Percentiles rank a stretch among this genome's conserved stretches.
Evolutionary conservation across 2,888 invertebrate genomes (phyloP).

Genomic region (Calameuta filiformis): DNA sequence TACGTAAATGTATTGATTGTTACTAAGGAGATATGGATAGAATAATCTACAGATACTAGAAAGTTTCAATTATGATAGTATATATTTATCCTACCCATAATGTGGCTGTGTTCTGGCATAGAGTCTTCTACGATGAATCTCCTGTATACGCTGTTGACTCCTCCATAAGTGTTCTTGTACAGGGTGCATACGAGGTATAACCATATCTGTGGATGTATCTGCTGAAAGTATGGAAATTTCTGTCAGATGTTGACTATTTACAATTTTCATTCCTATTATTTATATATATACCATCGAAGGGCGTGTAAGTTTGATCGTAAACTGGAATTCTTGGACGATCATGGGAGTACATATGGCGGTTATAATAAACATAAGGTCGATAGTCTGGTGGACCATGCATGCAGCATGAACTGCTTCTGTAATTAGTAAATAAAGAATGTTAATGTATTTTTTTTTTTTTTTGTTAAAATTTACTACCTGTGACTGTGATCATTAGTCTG

Average conservation of each 20-base stretch:
- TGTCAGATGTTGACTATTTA: background rate
- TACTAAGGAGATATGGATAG: background rate
- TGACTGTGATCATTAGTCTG: conserved; percentile 38
- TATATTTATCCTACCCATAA: conserved; percentile 39
- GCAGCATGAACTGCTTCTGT: conserved; percentile 42
- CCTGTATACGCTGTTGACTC: conserved; percentile 76
- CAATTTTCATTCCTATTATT: background rate
- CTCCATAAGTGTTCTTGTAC: conserved; percentile 82
- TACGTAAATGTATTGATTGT: background rate
- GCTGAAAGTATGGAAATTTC: background rate
- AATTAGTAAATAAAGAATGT: conserved; percentile 16
- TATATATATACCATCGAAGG: conserved; percentile 32
- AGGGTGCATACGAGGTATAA: conserved; percentile 73
- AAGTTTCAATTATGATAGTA: background rate
- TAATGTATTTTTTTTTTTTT: background rate
- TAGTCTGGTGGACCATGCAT: conserved; percentile 40
- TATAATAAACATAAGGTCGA: conserved; percentile 35
- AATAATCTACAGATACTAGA: background rate
- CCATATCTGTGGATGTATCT: conserved; percentile 35
- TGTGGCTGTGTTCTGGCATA: conserved; percentile 42
- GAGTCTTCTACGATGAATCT: conserved; percentile 68
- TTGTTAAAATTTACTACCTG: conserved; percentile 32
- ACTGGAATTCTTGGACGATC: conserved; percentile 34
- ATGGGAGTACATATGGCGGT: conserved; percentile 34
- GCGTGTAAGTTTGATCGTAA: conserved; percentile 33